Evolutionary conservation across 1,140 invertebrate species (phyloP).

Genomic region (Drosophila sproati): DNA sequence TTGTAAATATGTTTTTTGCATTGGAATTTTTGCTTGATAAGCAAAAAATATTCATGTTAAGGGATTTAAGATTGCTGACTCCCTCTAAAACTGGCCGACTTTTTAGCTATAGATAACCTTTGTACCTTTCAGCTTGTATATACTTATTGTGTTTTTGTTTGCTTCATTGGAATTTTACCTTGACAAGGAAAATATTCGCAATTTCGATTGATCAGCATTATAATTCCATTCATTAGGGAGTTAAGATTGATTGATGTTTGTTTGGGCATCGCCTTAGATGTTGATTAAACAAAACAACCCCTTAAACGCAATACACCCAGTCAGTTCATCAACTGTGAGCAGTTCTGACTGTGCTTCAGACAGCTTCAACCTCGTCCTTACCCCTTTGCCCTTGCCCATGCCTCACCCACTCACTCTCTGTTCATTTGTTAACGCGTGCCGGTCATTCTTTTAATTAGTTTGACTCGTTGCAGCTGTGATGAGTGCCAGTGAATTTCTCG

Average conservation of each 20-base stretch:
- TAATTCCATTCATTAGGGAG: slow-evolving; percentile 8
- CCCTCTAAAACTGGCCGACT: no score
- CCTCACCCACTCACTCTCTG: neutral
- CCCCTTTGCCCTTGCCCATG: neutral
- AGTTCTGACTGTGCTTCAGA: slow-evolving; percentile 1
- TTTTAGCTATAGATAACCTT: no score
- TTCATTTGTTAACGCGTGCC: slow-evolving; percentile 19
- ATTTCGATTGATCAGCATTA: slow-evolving; percentile 12
- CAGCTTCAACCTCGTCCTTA: neutral
- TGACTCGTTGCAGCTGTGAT: slow-evolving; percentile 40
- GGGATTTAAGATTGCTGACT: no score
- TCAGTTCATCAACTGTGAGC: slow-evolving; percentile 27
- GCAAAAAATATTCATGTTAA: no score
- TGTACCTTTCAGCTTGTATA: no score
- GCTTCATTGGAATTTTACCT: neutral
- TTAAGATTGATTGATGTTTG: slow-evolving; percentile 38
- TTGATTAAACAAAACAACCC: slow-evolving; percentile 33
- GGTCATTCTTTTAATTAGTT: slow-evolving; percentile 50
- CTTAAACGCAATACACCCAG: neutral
- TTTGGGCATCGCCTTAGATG: slow-evolving; percentile 3
- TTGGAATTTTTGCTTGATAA: no score
- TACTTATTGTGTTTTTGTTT: no score
- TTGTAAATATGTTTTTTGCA: no score
- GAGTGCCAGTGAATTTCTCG: slow-evolving; percentile 13
- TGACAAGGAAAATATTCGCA: neutral